Evolutionary conservation across 2,888 invertebrate genomes (phyloP).

Genomic region (Caenorhabditis sp.): DNA sequence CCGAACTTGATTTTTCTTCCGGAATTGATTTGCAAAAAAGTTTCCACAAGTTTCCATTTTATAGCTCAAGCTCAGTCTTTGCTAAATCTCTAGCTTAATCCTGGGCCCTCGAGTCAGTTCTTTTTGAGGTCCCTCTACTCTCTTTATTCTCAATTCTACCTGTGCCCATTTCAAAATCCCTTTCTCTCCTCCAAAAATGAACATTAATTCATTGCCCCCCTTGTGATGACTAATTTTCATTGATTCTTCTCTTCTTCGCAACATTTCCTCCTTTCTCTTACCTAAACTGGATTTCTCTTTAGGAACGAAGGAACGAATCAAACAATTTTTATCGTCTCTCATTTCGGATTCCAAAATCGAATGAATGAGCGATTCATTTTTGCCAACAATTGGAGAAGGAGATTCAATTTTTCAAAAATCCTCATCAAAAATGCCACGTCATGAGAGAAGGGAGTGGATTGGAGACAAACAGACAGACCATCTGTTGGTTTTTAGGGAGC

Average conservation of each 20-base stretch:
- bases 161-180: too few species aligned
- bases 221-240: too few species aligned
- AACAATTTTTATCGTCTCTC: neutral
- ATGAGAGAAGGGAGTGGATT: conserved; percentile 4
- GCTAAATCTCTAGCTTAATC: too few species aligned
- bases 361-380: conserved; percentile 26
- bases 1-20: too few species aligned
- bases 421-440: conserved; percentile 64
- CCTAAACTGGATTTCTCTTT: neutral
- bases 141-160: too few species aligned
- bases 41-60: too few species aligned
- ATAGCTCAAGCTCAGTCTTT: too few species aligned
- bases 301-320: neutral
- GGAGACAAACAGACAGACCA: conserved; percentile 35
- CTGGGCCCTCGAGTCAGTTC: too few species aligned
- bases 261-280: neutral
- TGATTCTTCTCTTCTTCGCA: neutral
- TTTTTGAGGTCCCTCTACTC: too few species aligned
- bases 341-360: conserved; percentile 4
- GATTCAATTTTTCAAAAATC: conserved; percentile 31
- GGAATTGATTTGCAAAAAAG: too few species aligned
- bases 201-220: too few species aligned
- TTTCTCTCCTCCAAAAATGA: too few species aligned
- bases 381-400: neutral
- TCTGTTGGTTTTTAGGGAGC: conserved; percentile 35